Evolutionary conservation across 1,140 invertebrate genomes (phyloP).

Genomic region (Heterodera carotae): DNA sequence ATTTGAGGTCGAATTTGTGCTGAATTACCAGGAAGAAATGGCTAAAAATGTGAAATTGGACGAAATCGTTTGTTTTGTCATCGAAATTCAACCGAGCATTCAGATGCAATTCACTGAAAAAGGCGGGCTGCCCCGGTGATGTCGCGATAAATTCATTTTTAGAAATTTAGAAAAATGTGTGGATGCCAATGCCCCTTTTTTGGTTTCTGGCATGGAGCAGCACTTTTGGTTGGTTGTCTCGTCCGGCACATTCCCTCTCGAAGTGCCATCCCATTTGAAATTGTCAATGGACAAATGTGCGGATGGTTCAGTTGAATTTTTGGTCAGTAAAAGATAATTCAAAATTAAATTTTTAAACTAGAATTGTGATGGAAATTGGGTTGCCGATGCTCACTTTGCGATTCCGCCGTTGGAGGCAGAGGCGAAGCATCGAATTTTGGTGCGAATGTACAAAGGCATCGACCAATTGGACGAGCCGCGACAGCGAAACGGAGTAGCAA

Average conservation of each 20-base stretch:
- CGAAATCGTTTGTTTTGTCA: slow-evolving; percentile 36
- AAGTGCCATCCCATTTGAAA: slow-evolving; percentile 14
- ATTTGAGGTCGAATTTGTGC: slow-evolving; percentile 22
- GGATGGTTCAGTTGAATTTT: slow-evolving; percentile 42
- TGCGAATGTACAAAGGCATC: slow-evolving; percentile 42
- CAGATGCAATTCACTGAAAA: slow-evolving; percentile 7
- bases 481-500: not conserved
- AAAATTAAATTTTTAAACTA: slow-evolving; percentile 13
- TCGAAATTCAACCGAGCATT: slow-evolving; percentile 36
- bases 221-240: slow-evolving; percentile 37
- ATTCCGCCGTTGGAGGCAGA: slow-evolving; percentile 30
- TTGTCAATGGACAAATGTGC: slow-evolving; percentile 24
- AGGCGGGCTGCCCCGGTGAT: no score
- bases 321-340: slow-evolving; percentile 35
- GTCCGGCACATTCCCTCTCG: slow-evolving; percentile 45
- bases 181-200: not conserved
- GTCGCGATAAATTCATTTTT: no score
- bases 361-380: slow-evolving; percentile 37
- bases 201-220: slow-evolving; percentile 48
- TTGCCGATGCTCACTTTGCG: not conserved
- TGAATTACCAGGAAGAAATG: slow-evolving; percentile 33
- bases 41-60: slow-evolving; percentile 25
- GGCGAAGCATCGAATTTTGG: slow-evolving; percentile 20
- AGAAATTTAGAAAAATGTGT: not conserved
- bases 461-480: not conserved